Evolutionary conservation across 2,888 invertebrate species (phyloP).

Genomic region (Sussaba pulchella): DNA sequence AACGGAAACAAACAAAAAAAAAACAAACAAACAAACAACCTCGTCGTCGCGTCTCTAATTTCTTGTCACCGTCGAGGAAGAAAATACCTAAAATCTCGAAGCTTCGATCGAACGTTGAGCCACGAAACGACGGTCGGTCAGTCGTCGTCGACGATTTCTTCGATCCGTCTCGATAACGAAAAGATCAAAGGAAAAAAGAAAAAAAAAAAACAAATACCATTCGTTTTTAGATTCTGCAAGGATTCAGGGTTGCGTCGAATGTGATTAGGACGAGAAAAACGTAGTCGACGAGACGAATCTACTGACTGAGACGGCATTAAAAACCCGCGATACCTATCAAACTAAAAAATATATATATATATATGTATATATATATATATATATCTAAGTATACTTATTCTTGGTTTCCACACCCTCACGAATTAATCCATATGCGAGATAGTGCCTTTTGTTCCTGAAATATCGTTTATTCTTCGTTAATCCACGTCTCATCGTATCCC

Average conservation of each 20-base stretch:
- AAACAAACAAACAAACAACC: constrained; percentile 11
- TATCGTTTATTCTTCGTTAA: background rate
- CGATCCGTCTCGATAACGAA: constrained; percentile 45
- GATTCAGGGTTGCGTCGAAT: constrained; percentile 34
- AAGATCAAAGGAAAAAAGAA: constrained; percentile 1
- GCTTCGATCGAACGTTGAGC: constrained; percentile 30
- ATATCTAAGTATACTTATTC: constrained; percentile 15
- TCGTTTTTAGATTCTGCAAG: constrained; percentile 31
- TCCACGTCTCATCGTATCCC: constrained; percentile 8
- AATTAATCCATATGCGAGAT: constrained; percentile 23
- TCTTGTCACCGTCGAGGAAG: constrained; percentile 49
- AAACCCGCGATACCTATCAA: constrained; percentile 41
- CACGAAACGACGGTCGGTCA: constrained; percentile 20
- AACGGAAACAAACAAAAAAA: constrained; percentile 25
- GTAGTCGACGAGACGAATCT: constrained; percentile 29
- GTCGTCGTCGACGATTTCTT: constrained; percentile 51
- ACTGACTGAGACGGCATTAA: background rate
- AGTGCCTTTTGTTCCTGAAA: constrained; percentile 53
- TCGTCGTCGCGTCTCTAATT: constrained; percentile 58
- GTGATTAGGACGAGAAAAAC: constrained; percentile 28
- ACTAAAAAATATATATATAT: background rate
- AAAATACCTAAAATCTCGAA: constrained; percentile 13
- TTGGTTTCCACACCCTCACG: constrained; percentile 14
- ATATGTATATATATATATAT: constrained; percentile 9
- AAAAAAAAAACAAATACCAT: constrained; percentile 20